These are phyloP conservation scores for Melanophora roralis DNA, from an alignment of 2,888 invertebrate genomes.

Conservation along the genomic window DNA sequence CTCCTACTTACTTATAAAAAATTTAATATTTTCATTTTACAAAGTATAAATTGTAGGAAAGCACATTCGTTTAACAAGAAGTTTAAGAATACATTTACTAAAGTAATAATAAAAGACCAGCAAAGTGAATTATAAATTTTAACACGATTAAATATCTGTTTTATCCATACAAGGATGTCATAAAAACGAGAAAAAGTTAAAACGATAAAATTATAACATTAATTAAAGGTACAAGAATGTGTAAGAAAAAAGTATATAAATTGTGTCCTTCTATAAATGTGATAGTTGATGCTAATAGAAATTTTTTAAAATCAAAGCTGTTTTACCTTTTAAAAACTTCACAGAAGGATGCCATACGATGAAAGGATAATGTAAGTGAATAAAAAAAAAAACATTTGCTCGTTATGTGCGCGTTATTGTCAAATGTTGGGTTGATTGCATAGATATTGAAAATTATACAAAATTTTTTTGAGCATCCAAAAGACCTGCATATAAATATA, in stretches of 20 bases:
- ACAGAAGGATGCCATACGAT: no score
- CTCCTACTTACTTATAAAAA: no score
- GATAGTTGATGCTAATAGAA: slow-evolving; percentile 36
- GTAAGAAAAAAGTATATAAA: not conserved
- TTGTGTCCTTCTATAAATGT: not conserved
- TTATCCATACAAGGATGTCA: no score
- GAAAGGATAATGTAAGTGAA: no score
- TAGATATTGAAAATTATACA: not conserved
- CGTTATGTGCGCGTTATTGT: not conserved
- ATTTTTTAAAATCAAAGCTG: no score
- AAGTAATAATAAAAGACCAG: no score
- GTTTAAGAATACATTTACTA: no score
- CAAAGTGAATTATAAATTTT: slow-evolving; percentile 12
- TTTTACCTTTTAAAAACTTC: no score
- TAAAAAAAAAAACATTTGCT: no score
- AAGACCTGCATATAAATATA: no score
- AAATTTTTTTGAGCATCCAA: not conserved
- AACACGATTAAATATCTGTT: slow-evolving; percentile 14
- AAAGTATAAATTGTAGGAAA: not conserved
- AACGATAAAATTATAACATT: not conserved
- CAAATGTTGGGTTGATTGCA: not conserved
- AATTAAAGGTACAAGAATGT: slow-evolving; percentile 2
- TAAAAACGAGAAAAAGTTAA: not conserved
- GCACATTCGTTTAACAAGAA: not conserved
- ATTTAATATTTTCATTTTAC: not conserved